Percentiles rank a stretch among this genome's conserved stretches.
phyloP scores from a whole-genome alignment of 2,888 invertebrate genomes.

The Exephanes ischioxanthus region DNA sequence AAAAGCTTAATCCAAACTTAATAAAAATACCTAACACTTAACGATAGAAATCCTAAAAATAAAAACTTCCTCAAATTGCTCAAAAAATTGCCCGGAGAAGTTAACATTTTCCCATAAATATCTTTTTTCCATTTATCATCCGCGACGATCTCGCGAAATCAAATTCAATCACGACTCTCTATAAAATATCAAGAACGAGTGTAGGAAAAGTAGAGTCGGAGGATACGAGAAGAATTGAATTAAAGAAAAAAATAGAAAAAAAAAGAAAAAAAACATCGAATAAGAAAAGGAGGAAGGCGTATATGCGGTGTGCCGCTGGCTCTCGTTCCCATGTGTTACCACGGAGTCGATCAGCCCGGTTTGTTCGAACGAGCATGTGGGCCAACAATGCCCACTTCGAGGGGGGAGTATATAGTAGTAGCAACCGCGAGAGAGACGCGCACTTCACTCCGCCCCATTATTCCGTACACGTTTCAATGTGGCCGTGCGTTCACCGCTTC shows the following conservation, averaged over 20 bases:
- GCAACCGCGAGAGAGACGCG: slow-evolving; percentile 76
- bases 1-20: too few relatives aligned
- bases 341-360: slow-evolving; percentile 82
- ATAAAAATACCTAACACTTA: too few relatives aligned
- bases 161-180: slow-evolving; percentile 9
- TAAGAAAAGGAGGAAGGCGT: slow-evolving; percentile 8
- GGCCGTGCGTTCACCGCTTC: slow-evolving; percentile 71
- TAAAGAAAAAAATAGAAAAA: slow-evolving; percentile 53
- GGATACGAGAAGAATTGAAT: slow-evolving; percentile 57
- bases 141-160: not conserved
- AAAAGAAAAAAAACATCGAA: slow-evolving; percentile 42
- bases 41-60: too few relatives aligned
- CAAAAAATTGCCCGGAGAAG: too few relatives aligned
- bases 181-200: not conserved
- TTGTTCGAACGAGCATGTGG: slow-evolving; percentile 84
- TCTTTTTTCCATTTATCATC: not conserved
- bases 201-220: slow-evolving; percentile 11
- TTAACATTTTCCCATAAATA: not conserved
- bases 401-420: slow-evolving; percentile 64
- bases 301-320: slow-evolving; percentile 15
- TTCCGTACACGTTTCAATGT: slow-evolving; percentile 80
- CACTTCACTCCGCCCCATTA: slow-evolving; percentile 83
- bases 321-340: slow-evolving; percentile 78
- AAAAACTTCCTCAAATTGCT: too few relatives aligned
- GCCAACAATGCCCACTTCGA: slow-evolving; percentile 84